Evolutionary conservation across 2,888 invertebrate species (phyloP).

Genomic region (Fragum whitleyi): DNA sequence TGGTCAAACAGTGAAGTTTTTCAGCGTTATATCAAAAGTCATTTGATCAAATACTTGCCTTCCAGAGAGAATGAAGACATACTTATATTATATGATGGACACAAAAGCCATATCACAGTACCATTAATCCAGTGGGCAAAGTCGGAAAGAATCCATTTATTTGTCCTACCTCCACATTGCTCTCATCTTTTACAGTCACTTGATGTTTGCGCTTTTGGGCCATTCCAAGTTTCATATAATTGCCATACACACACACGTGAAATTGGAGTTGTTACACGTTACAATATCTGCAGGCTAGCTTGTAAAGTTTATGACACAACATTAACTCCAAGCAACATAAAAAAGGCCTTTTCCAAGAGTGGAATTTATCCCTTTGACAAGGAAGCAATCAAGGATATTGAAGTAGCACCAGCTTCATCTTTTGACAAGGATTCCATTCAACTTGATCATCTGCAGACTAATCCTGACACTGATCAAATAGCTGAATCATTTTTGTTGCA

Average conservation of each 20-base stretch:
- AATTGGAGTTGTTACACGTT: not conserved
- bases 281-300: conserved; percentile 1
- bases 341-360: not conserved
- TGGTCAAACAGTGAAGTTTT: conserved; percentile 50
- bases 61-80: conserved; percentile 15
- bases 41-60: conserved; percentile 37
- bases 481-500: conserved; percentile 10
- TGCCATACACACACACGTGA: not conserved
- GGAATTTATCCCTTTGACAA: not conserved
- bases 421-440: not conserved
- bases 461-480: not conserved
- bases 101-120: conserved; percentile 49
- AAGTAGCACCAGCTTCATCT: too few relatives aligned
- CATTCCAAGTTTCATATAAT: conserved; percentile 2
- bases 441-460: too few relatives aligned
- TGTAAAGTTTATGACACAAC: conserved; percentile 10
- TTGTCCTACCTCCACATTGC: conserved; percentile 59
- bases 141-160: conserved; percentile 43
- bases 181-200: conserved; percentile 40
- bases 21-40: conserved; percentile 35
- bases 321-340: not conserved
- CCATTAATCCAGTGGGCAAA: conserved; percentile 51
- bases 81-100: conserved; percentile 55
- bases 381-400: not conserved
- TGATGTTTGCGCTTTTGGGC: not conserved